phyloP scores from a whole-genome alignment of 2,888 invertebrate species.

The Matsumyia berberina region DNA sequence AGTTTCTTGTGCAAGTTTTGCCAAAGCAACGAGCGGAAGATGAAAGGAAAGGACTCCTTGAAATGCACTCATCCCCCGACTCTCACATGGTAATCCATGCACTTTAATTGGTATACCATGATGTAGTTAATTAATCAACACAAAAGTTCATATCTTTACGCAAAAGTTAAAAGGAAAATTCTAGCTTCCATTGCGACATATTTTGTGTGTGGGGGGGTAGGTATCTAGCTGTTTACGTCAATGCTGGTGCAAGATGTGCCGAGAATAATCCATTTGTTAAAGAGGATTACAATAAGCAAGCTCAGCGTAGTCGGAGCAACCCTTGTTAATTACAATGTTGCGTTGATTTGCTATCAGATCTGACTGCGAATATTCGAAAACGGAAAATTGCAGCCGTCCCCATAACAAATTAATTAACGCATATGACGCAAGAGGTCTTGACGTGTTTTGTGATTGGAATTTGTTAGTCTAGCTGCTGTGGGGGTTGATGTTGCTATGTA shows the following conservation, averaged over 20 bases:
- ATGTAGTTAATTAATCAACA: neutral
- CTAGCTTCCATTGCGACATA: too few relatives aligned
- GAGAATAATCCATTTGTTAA: neutral
- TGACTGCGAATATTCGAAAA: neutral
- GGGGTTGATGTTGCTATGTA: too few relatives aligned
- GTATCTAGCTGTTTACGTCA: neutral
- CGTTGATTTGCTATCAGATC: neutral
- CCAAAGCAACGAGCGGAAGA: neutral
- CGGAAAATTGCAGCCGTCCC: neutral
- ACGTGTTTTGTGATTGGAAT: neutral
- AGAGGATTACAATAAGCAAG: conserved; percentile 2
- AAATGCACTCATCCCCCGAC: too few relatives aligned
- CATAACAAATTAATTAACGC: neutral
- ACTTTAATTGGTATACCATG: neutral
- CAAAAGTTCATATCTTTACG: neutral
- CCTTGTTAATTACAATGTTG: neutral
- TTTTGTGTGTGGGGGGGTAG: too few relatives aligned
- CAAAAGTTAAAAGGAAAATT: too few relatives aligned
- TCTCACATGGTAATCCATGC: neutral
- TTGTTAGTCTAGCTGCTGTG: too few relatives aligned
- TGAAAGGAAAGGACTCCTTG: too few relatives aligned
- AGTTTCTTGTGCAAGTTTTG: neutral
- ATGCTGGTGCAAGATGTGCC: neutral
- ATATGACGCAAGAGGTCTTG: too few relatives aligned
- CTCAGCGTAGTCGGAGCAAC: neutral